phyloP scores from a whole-genome alignment of 2,113 vertebrate genomes.

The Sterrhoptilus dennistouni region DNA sequence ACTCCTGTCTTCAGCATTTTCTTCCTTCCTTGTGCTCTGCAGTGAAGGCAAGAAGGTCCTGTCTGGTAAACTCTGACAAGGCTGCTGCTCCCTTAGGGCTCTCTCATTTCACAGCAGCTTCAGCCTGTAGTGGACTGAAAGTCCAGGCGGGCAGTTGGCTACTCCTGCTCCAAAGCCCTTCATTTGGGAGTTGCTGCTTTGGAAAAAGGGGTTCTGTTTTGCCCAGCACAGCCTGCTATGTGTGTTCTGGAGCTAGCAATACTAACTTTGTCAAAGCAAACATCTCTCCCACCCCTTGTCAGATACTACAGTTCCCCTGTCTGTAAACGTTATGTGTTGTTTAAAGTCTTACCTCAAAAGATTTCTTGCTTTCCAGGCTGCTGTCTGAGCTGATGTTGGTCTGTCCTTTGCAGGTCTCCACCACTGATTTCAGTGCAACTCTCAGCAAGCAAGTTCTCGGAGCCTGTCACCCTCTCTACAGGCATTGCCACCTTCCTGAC shows the following conservation, averaged over 20 bases:
- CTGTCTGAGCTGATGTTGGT: neutral
- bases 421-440: slow-evolving; percentile 85
- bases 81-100: neutral
- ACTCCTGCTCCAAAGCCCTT: neutral
- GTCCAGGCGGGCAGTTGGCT: neutral
- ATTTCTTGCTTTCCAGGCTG: neutral
- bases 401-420: slow-evolving; percentile 81
- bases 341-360: neutral
- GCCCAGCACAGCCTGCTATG: neutral
- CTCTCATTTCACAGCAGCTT: neutral
- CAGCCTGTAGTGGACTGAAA: neutral
- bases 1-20: rapidly evolving
- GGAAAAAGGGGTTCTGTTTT: neutral
- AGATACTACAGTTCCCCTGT: neutral
- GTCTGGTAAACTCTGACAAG: neutral
- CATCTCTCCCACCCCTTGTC: neutral
- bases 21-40: neutral
- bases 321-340: neutral
- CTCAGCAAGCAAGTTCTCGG: slow-evolving; percentile 86
- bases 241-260: neutral
- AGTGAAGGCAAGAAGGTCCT: neutral
- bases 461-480: slow-evolving; percentile 68
- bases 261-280: neutral
- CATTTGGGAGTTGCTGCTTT: neutral
- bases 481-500: slow-evolving; percentile 85